Conservation (phyloP, 2,113 vertebrate species). For the Sarotherodon lohbergeri region DNA sequence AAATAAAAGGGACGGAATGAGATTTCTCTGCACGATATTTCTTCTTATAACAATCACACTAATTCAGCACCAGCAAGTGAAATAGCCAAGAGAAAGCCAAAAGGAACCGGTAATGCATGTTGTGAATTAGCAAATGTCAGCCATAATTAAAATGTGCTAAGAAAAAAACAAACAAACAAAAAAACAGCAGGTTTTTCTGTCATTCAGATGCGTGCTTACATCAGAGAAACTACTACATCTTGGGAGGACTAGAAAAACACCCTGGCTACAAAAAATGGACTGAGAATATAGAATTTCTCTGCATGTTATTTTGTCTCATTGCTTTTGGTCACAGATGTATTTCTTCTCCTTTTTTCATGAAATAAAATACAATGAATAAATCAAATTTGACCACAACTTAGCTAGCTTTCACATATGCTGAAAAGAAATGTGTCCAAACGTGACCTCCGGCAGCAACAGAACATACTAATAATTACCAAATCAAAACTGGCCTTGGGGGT, state of each 20-base stretch:
- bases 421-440: slow-evolving; percentile 18
- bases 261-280: background rate
- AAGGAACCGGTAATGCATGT: slow-evolving; percentile 11
- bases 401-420: slow-evolving; percentile 7
- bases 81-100: slow-evolving; percentile 26
- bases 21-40: background rate
- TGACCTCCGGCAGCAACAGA: slow-evolving; percentile 27
- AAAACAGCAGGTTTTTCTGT: background rate
- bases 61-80: slow-evolving; percentile 60
- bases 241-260: background rate
- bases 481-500: slow-evolving; percentile 18
- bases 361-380: background rate
- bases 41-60: slow-evolving; percentile 43
- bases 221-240: background rate
- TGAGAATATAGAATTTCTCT: background rate
- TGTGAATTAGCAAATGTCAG: slow-evolving; percentile 58
- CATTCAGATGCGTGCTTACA: background rate
- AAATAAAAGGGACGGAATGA: background rate
- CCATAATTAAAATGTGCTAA: slow-evolving; percentile 57
- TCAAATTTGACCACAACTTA: background rate
- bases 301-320: background rate
- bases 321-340: background rate
- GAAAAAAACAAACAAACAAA: background rate
- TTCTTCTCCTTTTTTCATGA: background rate
- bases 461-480: slow-evolving; percentile 48